Conservation (phyloP, 2,113 vertebrate species). For the Lynx canadensis region DNA sequence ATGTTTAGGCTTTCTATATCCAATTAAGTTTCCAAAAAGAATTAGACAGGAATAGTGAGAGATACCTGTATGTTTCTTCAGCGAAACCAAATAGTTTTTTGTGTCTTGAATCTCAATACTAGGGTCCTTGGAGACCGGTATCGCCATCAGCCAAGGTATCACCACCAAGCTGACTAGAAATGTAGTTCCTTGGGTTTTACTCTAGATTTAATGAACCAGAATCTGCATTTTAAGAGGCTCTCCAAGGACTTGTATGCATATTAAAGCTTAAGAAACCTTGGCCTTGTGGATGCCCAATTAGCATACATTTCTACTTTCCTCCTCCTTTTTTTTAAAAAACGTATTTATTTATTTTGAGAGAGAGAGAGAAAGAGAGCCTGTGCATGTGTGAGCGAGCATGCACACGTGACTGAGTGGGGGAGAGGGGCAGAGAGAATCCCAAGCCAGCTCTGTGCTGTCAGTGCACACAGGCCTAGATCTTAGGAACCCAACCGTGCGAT, state of each 20-base stretch:
- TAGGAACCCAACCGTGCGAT: too few relatives aligned
- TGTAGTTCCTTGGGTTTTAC: neutral
- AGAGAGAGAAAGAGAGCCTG: too few relatives aligned
- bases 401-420: too few relatives aligned
- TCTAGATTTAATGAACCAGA: neutral
- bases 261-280: neutral
- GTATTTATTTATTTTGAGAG: too few relatives aligned
- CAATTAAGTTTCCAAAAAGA: neutral
- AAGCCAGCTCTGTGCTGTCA: too few relatives aligned
- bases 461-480: too few relatives aligned
- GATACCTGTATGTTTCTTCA: neutral
- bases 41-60: neutral
- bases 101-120: neutral
- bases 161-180: neutral
- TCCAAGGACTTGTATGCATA: neutral
- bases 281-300: neutral
- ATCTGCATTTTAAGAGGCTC: neutral
- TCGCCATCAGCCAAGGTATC: neutral
- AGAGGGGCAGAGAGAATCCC: too few relatives aligned
- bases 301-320: neutral
- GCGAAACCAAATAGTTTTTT: neutral
- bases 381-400: too few relatives aligned
- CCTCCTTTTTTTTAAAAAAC: neutral
- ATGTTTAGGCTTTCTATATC: neutral
- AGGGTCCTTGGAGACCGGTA: neutral